These are phyloP conservation scores for Bombycilla garrulus DNA, from an alignment of 2,113 vertebrate species.

Conservation along the genomic window DNA sequence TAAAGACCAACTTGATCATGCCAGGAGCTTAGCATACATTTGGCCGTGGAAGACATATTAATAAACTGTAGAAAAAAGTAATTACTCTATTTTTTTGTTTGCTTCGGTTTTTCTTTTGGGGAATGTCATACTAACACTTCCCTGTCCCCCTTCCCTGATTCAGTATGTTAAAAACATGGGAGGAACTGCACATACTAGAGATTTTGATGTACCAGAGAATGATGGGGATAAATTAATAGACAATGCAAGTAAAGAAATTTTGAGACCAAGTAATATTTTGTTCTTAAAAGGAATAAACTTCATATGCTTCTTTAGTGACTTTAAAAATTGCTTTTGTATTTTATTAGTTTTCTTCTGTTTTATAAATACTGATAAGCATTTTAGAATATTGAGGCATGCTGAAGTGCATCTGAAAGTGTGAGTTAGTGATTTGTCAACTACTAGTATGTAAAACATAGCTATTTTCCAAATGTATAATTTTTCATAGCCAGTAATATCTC, in stretches of 20 bases:
- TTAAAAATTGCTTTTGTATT: background rate
- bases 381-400: background rate
- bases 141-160: background rate
- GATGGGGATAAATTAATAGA: background rate
- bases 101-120: background rate
- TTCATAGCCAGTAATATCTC: background rate
- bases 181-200: background rate
- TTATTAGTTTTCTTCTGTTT: background rate
- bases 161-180: background rate
- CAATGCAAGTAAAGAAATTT: background rate
- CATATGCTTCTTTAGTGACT: background rate
- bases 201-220: background rate
- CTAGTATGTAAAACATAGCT: background rate
- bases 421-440: background rate
- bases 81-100: background rate
- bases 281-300: background rate
- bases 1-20: background rate
- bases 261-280: background rate
- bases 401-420: background rate
- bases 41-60: background rate
- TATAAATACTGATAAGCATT: background rate
- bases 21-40: background rate
- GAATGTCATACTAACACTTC: background rate
- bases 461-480: conserved; percentile 19
- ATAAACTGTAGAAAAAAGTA: background rate